Evolutionary conservation across 1,140 invertebrate genomes (phyloP).

Genomic region (Pectinophora gossypiella): DNA sequence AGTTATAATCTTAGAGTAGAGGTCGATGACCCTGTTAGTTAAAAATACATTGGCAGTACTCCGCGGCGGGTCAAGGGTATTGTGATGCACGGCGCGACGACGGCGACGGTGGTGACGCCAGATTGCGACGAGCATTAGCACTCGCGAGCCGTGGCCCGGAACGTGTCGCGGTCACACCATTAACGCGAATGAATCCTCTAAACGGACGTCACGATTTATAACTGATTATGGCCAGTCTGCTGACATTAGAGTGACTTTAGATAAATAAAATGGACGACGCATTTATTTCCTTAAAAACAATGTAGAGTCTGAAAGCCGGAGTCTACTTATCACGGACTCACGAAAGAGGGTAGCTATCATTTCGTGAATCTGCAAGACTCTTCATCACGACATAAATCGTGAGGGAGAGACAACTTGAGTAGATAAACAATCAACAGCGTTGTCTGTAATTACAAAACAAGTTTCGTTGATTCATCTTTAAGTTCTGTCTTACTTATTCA

Average conservation of each 20-base stretch:
- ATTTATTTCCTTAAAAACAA: no score
- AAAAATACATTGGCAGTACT: slow-evolving; percentile 42
- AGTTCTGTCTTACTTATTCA: no score
- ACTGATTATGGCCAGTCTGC: no score
- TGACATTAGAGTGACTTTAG: no score
- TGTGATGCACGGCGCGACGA: slow-evolving; percentile 7
- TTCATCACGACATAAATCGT: slow-evolving; percentile 53
- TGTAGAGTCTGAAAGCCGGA: no score
- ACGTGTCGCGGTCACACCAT: not conserved
- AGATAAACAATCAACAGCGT: slow-evolving; percentile 28
- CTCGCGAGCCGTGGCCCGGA: not conserved
- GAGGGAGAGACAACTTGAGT: slow-evolving; percentile 33
- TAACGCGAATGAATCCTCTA: no score
- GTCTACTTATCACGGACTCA: slow-evolving; percentile 8
- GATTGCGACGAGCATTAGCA: not conserved
- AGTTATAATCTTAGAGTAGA: slow-evolving; percentile 16
- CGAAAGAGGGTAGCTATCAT: slow-evolving; percentile 43
- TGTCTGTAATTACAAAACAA: slow-evolving; percentile 6
- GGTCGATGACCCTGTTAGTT: slow-evolving; percentile 43
- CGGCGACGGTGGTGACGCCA: not conserved
- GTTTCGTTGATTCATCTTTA: slow-evolving; percentile 1
- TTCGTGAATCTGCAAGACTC: slow-evolving; percentile 54
- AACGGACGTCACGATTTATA: no score
- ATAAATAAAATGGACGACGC: no score
- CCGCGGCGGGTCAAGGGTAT: slow-evolving; percentile 50